These are phyloP conservation scores for Pseudomyrmex pallidus DNA, from an alignment of 1,140 invertebrate species.

Conservation along the genomic window DNA sequence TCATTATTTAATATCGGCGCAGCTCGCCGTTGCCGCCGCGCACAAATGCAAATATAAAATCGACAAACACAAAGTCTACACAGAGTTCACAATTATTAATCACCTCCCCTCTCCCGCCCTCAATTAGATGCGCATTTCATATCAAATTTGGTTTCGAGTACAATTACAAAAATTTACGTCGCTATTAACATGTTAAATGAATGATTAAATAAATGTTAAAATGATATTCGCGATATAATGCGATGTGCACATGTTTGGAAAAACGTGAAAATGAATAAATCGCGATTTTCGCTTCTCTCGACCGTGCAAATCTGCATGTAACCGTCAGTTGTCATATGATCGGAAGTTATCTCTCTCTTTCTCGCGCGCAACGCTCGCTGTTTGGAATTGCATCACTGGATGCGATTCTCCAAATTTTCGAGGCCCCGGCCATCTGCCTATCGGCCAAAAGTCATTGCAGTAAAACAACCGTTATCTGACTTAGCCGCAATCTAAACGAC, in stretches of 20 bases:
- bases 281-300: slow-evolving; percentile 2
- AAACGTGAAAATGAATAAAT: slow-evolving; percentile 3
- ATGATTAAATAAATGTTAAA: slow-evolving; percentile 39
- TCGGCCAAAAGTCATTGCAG: slow-evolving; percentile 59
- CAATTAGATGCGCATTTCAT: slow-evolving; percentile 43
- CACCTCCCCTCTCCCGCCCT: neutral
- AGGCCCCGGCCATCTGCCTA: slow-evolving; percentile 46
- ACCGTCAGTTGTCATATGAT: neutral
- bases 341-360: neutral
- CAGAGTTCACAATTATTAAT: slow-evolving; percentile 49
- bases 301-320: too few species aligned
- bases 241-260: neutral
- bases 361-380: neutral
- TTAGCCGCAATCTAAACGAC: slow-evolving; percentile 67
- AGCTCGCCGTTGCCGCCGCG: neutral
- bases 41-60: slow-evolving; percentile 26
- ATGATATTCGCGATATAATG: slow-evolving; percentile 30
- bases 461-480: slow-evolving; percentile 77
- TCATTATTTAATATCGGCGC: slow-evolving; percentile 36
- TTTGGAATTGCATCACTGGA: slow-evolving; percentile 1
- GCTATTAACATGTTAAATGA: slow-evolving; percentile 40
- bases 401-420: slow-evolving; percentile 41
- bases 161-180: slow-evolving; percentile 43
- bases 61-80: slow-evolving; percentile 1
- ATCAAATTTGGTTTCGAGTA: slow-evolving; percentile 20